Base-by-base conservation (phyloP, 2,113 vertebrate species). In the Leuciscus idus region DNA sequence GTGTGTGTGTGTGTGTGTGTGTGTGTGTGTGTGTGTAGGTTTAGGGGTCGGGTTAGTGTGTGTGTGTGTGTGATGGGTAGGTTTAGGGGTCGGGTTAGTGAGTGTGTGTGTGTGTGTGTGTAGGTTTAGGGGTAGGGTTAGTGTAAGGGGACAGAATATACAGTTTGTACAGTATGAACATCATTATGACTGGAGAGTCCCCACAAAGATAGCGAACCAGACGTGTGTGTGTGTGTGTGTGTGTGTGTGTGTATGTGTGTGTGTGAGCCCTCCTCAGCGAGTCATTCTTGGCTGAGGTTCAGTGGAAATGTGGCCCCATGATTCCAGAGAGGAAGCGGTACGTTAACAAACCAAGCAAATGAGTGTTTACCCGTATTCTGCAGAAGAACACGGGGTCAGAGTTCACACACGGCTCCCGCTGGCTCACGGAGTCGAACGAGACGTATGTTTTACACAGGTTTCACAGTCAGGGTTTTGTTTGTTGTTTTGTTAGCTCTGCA, bases 271-370 rank as follows among this genome's bases (percentile, higher is more conserved):
- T 43, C 68, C 36, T 72, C 68, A 2, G 68, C 36, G 10, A 72
- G 57, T 64, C 12, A 33, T 76, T 57, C 81, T 73, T 87, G 68
- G 88, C 83, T 59, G 70, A 48, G 12, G 36, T 66, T 81, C 84
- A 84, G 50, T 81, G 57, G 70, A 81, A 46, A 75, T 64, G 28
- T 39, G 76, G 75, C 77, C 75, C 66, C 43, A 23, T 55, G 28
- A 33, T 62, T 62, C 78, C 10, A 66, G 68, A 36, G 87, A 80
- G 59, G 43, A 64, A 80, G 75, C 73, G 30, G 76, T 77, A 59
- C 64, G 4, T 50, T 85, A 86, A 82, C 82, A 90, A 11, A 50
- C 77, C 85, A 28, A 84, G 73, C 72, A 87, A 76, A 83, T 48
- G 17, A 30, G 61, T 84, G 86, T 81, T 87, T 87, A 81, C 36